phyloP scores from a whole-genome alignment of 2,797 vertebrate species.

The Falco novaeseelandiae region DNA sequence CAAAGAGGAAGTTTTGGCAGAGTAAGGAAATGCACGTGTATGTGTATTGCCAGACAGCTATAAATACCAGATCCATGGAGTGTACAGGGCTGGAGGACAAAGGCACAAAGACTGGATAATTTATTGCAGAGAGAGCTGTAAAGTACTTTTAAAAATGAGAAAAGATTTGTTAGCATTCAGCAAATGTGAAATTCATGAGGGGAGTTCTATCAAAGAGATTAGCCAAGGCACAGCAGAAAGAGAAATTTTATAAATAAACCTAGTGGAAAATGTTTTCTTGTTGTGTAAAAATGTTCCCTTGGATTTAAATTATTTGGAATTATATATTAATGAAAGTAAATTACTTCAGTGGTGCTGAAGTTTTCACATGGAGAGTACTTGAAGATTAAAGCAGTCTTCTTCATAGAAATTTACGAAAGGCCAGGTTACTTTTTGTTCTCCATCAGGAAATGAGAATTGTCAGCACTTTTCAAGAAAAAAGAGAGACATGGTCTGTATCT shows the following conservation, averaged over 20 bases:
- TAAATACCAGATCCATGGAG: constrained; percentile 6
- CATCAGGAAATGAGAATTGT: background rate
- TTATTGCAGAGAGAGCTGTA: background rate
- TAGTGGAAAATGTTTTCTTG: background rate
- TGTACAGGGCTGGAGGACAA: background rate
- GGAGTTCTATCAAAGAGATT: background rate
- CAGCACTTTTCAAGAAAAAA: background rate
- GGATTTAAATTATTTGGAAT: constrained; percentile 11
- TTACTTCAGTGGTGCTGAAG: background rate
- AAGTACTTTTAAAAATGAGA: constrained; percentile 23
- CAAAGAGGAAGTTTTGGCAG: constrained; percentile 10
- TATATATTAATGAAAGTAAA: constrained; percentile 39
- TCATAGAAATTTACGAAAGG: background rate
- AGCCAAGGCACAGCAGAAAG: background rate
- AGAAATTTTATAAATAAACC: constrained; percentile 45
- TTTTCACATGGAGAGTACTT: background rate
- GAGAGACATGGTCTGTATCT: background rate
- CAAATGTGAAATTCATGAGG: constrained; percentile 47
- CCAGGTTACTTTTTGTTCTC: background rate
- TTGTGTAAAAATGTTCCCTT: background rate
- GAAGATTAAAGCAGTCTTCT: constrained; percentile 10
- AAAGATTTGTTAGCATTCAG: constrained; percentile 35
- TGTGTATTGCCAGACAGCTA: background rate
- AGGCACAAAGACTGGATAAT: constrained; percentile 4
- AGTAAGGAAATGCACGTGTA: background rate